Evolutionary conservation across 1,140 invertebrate genomes (phyloP).

Genomic region (Rhyzopertha dominica): DNA sequence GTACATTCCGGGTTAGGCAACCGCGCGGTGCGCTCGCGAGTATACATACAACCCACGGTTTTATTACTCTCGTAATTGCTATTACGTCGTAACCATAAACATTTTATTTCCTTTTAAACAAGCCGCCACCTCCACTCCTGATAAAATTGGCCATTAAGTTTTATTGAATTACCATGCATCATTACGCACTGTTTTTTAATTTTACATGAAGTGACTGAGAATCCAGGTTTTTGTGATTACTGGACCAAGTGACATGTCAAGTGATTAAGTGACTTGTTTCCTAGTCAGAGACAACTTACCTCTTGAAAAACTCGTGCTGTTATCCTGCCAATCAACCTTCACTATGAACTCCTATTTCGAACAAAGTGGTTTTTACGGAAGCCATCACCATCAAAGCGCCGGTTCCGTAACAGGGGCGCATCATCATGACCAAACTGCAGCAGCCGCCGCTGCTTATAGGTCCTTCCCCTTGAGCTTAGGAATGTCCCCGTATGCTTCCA

Average conservation of each 20-base stretch:
- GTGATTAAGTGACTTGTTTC: no score
- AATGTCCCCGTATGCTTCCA: conserved; percentile 74
- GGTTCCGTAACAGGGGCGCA: conserved; percentile 59
- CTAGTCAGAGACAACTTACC: no score
- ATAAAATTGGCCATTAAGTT: no score
- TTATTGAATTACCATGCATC: no score
- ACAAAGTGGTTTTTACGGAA: conserved; percentile 88
- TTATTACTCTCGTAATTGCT: conserved; percentile 32
- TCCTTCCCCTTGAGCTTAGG: conserved; percentile 77
- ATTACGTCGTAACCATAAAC: conserved; percentile 43
- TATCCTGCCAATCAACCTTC: no score
- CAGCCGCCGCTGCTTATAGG: conserved; percentile 67
- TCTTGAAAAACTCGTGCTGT: no score
- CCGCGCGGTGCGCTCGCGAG: conserved; percentile 33
- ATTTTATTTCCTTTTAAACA: conserved; percentile 36
- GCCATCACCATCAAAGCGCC: conserved; percentile 72
- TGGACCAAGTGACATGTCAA: no score
- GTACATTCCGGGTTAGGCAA: conserved; percentile 41
- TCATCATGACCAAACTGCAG: conserved; percentile 62
- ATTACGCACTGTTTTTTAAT: no score
- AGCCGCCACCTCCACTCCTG: neutral
- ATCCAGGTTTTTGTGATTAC: no score
- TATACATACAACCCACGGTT: conserved; percentile 23
- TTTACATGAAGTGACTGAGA: no score
- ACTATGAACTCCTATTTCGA: conserved; percentile 95